Percentiles rank a stretch among this genome's conserved stretches.
phyloP scores from a whole-genome alignment of 2,113 vertebrate genomes.

The Cryptoleucopteryx plumbea region DNA sequence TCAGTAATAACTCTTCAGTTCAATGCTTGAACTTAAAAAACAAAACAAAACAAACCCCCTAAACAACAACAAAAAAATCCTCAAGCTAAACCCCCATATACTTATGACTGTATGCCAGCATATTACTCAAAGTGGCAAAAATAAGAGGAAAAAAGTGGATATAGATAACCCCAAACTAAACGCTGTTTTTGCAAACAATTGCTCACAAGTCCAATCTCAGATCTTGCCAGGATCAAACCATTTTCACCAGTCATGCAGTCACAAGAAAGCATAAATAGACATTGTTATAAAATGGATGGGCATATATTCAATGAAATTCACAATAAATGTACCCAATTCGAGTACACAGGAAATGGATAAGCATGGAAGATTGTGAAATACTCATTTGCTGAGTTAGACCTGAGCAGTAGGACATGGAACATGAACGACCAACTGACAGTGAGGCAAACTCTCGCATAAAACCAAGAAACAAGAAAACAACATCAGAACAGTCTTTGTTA shows the following conservation, averaged over 20 bases:
- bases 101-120: background rate
- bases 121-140: background rate
- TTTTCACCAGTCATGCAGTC: background rate
- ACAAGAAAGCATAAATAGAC: background rate
- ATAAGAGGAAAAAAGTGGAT: background rate
- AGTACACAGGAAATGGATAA: background rate
- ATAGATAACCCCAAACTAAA: background rate
- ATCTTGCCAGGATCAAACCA: background rate
- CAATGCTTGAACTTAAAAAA: background rate
- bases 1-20: background rate
- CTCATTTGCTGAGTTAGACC: background rate
- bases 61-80: background rate
- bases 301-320: background rate
- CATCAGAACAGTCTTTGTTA: background rate
- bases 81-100: fast-evolving
- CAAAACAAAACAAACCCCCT: background rate
- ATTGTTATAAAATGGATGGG: background rate
- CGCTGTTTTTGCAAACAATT: background rate
- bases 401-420: background rate
- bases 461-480: background rate
- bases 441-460: background rate
- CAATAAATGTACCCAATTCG: background rate
- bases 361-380: background rate
- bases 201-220: background rate
- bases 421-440: background rate